Conservation (phyloP, 2,797 vertebrate genomes). For the Cryptoblepharus egeriae region DNA sequence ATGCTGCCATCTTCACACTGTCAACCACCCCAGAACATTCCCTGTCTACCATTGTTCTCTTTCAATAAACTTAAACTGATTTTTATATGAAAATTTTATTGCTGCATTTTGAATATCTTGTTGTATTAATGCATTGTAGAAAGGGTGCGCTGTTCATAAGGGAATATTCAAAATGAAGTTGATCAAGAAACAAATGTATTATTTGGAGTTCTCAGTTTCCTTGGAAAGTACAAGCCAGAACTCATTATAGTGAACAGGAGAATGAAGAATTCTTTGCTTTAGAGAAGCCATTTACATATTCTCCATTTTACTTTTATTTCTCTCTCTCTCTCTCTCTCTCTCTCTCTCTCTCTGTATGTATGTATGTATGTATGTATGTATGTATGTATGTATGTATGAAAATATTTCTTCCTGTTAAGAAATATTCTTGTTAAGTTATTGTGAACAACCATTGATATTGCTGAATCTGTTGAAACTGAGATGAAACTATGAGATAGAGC, state of each 20-base stretch:
- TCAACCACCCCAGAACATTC: background rate
- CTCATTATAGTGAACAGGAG: background rate
- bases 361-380: too few species aligned
- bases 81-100: slow-evolving; percentile 21
- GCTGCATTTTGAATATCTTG: background rate
- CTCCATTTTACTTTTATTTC: slow-evolving; percentile 24
- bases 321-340: too few species aligned
- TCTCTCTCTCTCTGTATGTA: too few species aligned
- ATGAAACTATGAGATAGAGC: background rate
- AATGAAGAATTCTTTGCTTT: background rate
- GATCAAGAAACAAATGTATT: background rate
- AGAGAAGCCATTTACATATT: background rate
- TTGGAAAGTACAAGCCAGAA: background rate
- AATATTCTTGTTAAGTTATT: slow-evolving; percentile 1
- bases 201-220: slow-evolving; percentile 9
- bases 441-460: slow-evolving; percentile 12
- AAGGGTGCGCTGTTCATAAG: slow-evolving; percentile 6
- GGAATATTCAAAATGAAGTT: slow-evolving; percentile 17
- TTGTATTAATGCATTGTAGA: background rate
- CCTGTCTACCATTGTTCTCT: background rate
- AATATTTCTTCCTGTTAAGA: too few species aligned
- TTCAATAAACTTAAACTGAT: slow-evolving; percentile 22
- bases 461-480: background rate
- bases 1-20: background rate
- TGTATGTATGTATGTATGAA: too few species aligned